These are phyloP conservation scores for Zygogramma bicolorata DNA, from an alignment of 2,888 invertebrate genomes.

Conservation along the genomic window DNA sequence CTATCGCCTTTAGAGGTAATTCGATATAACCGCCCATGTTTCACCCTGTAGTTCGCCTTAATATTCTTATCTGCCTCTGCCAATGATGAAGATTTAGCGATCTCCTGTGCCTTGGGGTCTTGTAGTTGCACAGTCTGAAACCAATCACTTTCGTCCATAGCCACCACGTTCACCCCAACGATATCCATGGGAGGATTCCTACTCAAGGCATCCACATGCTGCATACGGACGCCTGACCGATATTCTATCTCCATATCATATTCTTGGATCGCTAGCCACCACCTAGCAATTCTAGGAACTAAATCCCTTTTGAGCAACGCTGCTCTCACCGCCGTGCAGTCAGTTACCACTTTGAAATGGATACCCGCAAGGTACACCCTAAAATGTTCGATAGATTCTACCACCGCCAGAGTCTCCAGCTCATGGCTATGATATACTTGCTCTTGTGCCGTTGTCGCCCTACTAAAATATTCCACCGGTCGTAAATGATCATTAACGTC, in stretches of 20 bases:
- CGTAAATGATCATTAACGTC: constrained; percentile 23
- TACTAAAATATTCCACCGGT: constrained; percentile 36
- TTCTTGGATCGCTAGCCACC: constrained; percentile 46
- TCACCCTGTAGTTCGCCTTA: constrained; percentile 21
- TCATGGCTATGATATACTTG: constrained; percentile 36
- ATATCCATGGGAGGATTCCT: background rate
- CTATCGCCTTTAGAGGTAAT: constrained; percentile 23
- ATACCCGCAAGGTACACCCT: constrained; percentile 19
- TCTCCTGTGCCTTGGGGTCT: constrained; percentile 31
- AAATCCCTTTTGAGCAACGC: constrained; percentile 43
- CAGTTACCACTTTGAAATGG: constrained; percentile 36
- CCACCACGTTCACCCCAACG: background rate
- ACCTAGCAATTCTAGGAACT: constrained; percentile 43
- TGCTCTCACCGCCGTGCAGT: constrained; percentile 38
- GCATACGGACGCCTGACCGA: constrained; percentile 16
- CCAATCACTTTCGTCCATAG: constrained; percentile 40
- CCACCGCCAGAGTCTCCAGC: constrained; percentile 48
- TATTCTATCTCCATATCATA: constrained; percentile 43
- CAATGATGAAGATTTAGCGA: constrained; percentile 22
- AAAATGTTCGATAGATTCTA: constrained; percentile 41
- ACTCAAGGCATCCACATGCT: constrained; percentile 24
- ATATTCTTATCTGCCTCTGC: constrained; percentile 28
- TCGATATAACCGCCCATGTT: constrained; percentile 39
- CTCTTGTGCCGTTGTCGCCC: constrained; percentile 1
- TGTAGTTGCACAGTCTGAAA: constrained; percentile 42